Evolutionary conservation across 2,113 vertebrate genomes (phyloP), one percentile per base, ranked within the genome.

Genomic region (Hippocampus abdominalis): DNA sequence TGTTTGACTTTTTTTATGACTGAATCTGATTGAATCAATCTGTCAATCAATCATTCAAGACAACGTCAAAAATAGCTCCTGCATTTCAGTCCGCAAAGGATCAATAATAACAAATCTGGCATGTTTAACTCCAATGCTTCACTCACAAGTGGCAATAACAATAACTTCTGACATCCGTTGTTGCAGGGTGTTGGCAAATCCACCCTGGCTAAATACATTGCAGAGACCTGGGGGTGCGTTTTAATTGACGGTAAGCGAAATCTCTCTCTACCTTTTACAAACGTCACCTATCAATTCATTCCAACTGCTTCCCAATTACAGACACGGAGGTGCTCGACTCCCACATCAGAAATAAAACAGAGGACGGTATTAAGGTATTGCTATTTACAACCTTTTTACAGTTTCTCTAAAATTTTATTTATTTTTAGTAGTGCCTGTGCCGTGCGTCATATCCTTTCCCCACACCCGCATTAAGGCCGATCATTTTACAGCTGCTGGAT

Each of bases 101-200:
- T 54, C 51, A 23, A 2, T 1, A 23, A 20, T 7, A 49, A 49
- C 12, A 44, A 44, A 49, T 1, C 48, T 20, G 48, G 48, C 48
- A 57, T 57, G 23, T 63, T 44, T 15, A n/a, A 18, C n/a, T 3
- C 9, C 3, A 46, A 66, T 21, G 16, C 46, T 21, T 51, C 46
- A 29, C 18, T 66, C 15, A 4, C 8, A 25, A 15, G 11, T 21
- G 4, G 20, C 20, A 11, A 27, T 2, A 65, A 46, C 25, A 48
- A 20, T 20, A 11, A 65, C 48, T 48, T 54, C 3, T 20, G 57
- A 60, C 27, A 2, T 60, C 27, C 8, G 27, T 32, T 71, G 49
- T 75, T n/a, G 4, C 75, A 99, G 97, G 94, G 95, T 32, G 84
- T 92, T 86, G 97, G 96, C 29, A 99, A 98, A 91, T 92, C 94